These are phyloP conservation scores for Ophioderma brevispina DNA, from an alignment of 35 echinoderm and acorn worm species.

Conservation along the genomic window DNA sequence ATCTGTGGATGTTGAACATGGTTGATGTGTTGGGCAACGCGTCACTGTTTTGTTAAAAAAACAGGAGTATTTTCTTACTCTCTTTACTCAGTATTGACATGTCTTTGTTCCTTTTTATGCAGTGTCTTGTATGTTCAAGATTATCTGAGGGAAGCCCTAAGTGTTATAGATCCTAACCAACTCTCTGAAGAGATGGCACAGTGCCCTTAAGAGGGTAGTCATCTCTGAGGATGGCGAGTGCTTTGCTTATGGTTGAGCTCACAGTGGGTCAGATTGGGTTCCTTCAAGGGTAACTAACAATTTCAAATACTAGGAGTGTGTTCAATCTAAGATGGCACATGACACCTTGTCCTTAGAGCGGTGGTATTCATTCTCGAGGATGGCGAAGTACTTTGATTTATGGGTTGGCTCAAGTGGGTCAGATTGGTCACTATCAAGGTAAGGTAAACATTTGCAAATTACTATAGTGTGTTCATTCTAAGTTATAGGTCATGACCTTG, in stretches of 20 bases:
- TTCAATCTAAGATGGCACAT: no score
- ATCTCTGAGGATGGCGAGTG: constrained; percentile 80
- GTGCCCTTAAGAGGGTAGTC: constrained; percentile 71
- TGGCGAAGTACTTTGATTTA: constrained; percentile 86
- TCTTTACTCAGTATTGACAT: no score
- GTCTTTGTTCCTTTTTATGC: background rate
- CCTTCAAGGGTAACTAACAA: constrained; percentile 78
- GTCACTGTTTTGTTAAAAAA: no score
- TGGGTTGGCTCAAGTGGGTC: constrained; percentile 87
- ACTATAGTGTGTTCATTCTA: no score
- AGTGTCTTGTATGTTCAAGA: constrained; percentile 99
- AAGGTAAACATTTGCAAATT: no score
- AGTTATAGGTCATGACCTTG: no score
- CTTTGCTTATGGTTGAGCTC: constrained; percentile 85
- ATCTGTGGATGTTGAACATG: no score
- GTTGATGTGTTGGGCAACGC: no score
- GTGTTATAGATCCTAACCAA: constrained; percentile 89
- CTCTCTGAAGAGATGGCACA: constrained; percentile 92
- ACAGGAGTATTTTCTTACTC: no score
- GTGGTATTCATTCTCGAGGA: constrained; percentile 77
- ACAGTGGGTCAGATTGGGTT: constrained; percentile 90
- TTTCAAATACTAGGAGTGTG: no score
- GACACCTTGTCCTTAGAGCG: no score
- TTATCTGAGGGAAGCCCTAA: constrained; percentile 75
- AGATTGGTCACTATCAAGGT: constrained; percentile 98